A percentile compares a stretch with the other conserved stretches of the same genome.
Evolutionary conservation across 2,797 vertebrate species (phyloP).

Genomic region (Pelochelys cantorii): DNA sequence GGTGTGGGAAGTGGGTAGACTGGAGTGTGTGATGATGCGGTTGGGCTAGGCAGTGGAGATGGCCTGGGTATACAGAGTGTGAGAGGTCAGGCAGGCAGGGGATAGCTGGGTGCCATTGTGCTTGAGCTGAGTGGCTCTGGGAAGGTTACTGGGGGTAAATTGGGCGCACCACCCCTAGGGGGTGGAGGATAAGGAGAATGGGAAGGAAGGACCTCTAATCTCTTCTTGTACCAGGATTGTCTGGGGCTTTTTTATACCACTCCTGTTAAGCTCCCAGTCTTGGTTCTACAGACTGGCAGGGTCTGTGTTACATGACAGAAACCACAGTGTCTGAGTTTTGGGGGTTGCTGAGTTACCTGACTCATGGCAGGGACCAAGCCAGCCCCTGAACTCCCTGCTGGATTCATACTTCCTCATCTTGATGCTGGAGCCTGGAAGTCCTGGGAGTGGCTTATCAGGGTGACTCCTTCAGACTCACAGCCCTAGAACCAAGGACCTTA

Average conservation of each 20-base stretch:
- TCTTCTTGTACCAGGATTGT: background rate
- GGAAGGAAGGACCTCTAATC: background rate
- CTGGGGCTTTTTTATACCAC: background rate
- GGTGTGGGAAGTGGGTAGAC: background rate
- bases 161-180: background rate
- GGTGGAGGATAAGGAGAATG: background rate
- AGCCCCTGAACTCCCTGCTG: background rate
- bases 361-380: background rate
- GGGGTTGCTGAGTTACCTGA: background rate
- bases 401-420: background rate
- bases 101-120: background rate
- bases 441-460: background rate
- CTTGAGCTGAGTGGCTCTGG: background rate
- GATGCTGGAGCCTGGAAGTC: background rate
- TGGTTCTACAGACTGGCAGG: background rate
- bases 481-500: background rate
- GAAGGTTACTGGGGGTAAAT: background rate
- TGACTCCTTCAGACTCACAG: background rate
- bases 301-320: background rate
- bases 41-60: background rate
- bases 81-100: background rate
- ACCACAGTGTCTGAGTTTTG: background rate
- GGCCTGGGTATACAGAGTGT: fast-evolving
- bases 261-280: background rate
- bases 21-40: background rate